Evolutionary conservation across 2,888 invertebrate species (phyloP).

Genomic region (Callimorpha dominula): DNA sequence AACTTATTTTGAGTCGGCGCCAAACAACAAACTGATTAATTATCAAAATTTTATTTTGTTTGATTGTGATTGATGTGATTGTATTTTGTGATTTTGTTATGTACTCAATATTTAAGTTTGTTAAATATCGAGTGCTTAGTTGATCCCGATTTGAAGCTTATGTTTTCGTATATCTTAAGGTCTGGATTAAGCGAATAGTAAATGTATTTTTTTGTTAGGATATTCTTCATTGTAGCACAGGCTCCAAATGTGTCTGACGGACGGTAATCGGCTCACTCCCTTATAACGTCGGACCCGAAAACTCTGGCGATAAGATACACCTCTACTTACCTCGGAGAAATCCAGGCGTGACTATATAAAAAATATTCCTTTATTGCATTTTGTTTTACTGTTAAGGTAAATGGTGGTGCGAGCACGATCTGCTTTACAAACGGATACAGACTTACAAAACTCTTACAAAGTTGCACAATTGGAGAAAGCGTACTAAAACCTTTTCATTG

Average conservation of each 20-base stretch:
- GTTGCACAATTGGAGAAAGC: background rate
- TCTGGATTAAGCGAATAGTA: background rate
- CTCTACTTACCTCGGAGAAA: background rate
- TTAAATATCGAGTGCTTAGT: background rate
- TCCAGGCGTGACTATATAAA: background rate
- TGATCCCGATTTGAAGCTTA: background rate
- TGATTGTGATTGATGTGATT: no score
- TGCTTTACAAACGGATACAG: background rate
- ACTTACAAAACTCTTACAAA: slow-evolving; percentile 3
- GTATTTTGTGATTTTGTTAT: no score
- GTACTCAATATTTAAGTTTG: no score
- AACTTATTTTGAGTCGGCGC: no score
- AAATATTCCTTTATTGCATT: background rate
- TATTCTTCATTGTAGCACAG: background rate
- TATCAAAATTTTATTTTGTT: no score
- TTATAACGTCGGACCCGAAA: background rate
- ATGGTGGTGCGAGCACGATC: background rate
- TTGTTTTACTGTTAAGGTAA: background rate
- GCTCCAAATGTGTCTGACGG: background rate
- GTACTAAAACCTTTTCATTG: background rate
- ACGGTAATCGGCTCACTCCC: background rate
- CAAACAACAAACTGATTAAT: no score
- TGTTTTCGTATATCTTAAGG: background rate
- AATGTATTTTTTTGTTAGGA: background rate
- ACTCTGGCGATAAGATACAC: background rate